Evolutionary conservation across 1,140 invertebrate genomes (phyloP), one percentile per base, ranked within the genome.

Genomic region (Euglossa dilemma): DNA sequence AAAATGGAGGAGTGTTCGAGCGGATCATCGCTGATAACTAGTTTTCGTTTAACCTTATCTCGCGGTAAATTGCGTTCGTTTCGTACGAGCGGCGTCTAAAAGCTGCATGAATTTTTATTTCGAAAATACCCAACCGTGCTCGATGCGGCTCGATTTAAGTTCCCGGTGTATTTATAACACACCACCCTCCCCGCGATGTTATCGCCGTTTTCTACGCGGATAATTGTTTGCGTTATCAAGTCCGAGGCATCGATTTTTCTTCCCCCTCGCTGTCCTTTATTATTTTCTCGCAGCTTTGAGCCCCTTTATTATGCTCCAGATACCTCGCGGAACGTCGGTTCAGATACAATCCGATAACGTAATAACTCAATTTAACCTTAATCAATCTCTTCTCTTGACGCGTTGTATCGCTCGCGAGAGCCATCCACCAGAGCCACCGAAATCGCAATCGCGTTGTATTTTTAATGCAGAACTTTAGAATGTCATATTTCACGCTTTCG

Each of bases 341-440:
- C 56, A 71, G 73, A 75, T 73, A 74, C 56, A 70, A 74, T 74
- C 73, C 47, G 70, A 50, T 50, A 82, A 87, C 74, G 59, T 54
- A 83, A 86, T 86, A 82, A 83, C 57, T 87, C 76, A 73, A 83
- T 85, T 85, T 82, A 77, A 57, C 67, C 52, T 63, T 64, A 43
- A 56, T 77, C 84, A 69, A 85, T 85, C 75, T 36, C 14, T 20
- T 4, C 43, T 14, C 18, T 28, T 28, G 23, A 50, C 25, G 28
- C 72, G 9, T 73, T 54, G 9, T 28, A 28, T 7, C 0, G n/a
- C 28, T 25, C 23, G 12, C 14, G n/a, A 11, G 16, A 16, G 14
- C 12, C 12, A 52, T 54, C n/a, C 6, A 23, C 45, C n/a, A n/a
- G 43, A 66, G 16, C 12, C 1, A 14, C 36, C 36, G 36, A 36